These are phyloP conservation scores for Plestiodon gilberti DNA, from an alignment of 2,113 vertebrate species.

Conservation along the genomic window DNA sequence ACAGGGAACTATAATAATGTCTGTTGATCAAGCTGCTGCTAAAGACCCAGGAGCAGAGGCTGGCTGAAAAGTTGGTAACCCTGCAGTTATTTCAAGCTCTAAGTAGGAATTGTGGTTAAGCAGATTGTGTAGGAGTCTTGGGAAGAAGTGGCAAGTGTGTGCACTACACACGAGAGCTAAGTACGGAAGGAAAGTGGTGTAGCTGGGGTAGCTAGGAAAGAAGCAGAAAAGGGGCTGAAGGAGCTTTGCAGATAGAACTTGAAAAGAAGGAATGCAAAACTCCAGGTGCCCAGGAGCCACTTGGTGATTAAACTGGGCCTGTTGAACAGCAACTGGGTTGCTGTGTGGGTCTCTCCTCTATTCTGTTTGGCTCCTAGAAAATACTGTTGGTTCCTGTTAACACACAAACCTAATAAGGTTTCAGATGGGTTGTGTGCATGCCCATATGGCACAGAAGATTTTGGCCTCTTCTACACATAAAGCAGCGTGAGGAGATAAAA, in stretches of 20 bases:
- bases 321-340: not conserved
- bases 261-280: not conserved
- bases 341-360: not conserved
- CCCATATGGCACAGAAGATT: no score
- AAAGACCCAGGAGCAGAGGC: not conserved
- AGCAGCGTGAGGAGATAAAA: no score
- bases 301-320: not conserved
- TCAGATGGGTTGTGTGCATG: not conserved
- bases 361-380: not conserved
- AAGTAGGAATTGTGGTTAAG: not conserved
- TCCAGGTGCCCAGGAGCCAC: not conserved
- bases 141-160: not conserved
- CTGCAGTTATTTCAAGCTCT: not conserved
- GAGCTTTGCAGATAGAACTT: not conserved
- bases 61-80: not conserved
- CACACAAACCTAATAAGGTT: no score
- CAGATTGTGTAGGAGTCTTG: not conserved
- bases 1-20: not conserved
- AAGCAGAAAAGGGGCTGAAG: not conserved
- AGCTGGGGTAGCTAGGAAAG: not conserved
- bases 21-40: not conserved
- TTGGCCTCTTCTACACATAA: no score
- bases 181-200: not conserved
- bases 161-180: not conserved
- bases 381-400: not conserved